A percentile compares a stretch with the other conserved stretches of the same genome.
phyloP scores from a whole-genome alignment of 1,140 invertebrate genomes.

The Hyphantria cunea region DNA sequence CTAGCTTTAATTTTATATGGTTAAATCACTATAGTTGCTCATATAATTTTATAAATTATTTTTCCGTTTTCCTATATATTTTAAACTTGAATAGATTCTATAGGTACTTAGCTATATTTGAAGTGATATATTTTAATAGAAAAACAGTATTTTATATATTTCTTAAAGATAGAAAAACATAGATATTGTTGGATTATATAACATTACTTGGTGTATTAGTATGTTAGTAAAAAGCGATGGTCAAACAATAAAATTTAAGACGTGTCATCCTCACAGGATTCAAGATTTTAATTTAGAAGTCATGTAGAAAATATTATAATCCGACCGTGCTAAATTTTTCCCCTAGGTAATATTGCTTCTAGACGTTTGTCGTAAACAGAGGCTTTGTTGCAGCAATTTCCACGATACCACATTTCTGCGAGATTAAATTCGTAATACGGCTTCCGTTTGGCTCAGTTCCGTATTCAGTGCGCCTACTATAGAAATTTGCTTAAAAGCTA shows the following conservation, averaged over 20 bases:
- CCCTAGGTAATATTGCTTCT: constrained; percentile 47
- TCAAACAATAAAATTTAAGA: constrained; percentile 7
- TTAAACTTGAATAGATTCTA: background rate
- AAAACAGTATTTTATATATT: too few species aligned
- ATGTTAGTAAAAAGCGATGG: too few species aligned
- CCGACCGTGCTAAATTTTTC: constrained; percentile 56
- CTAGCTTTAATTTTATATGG: background rate
- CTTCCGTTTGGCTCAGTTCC: constrained; percentile 58
- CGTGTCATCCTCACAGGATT: too few species aligned
- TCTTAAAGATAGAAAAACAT: too few species aligned
- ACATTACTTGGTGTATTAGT: too few species aligned
- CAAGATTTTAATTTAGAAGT: constrained; percentile 21
- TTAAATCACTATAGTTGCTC: background rate
- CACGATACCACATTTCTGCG: constrained; percentile 71
- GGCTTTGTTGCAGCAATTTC: constrained; percentile 64
- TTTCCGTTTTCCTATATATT: background rate
- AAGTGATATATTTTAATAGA: too few species aligned
- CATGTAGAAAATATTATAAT: constrained; percentile 38
- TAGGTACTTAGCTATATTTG: background rate
- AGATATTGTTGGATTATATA: too few species aligned
- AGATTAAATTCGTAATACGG: constrained; percentile 78
- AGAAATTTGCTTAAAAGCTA: constrained; percentile 34
- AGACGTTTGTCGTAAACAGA: constrained; percentile 67
- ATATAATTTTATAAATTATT: background rate
- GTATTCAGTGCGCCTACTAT: constrained; percentile 57